These are phyloP conservation scores for Trididemnum clinides DNA, from an alignment of 23 tunicate genomes.

Conservation along the genomic window DNA sequence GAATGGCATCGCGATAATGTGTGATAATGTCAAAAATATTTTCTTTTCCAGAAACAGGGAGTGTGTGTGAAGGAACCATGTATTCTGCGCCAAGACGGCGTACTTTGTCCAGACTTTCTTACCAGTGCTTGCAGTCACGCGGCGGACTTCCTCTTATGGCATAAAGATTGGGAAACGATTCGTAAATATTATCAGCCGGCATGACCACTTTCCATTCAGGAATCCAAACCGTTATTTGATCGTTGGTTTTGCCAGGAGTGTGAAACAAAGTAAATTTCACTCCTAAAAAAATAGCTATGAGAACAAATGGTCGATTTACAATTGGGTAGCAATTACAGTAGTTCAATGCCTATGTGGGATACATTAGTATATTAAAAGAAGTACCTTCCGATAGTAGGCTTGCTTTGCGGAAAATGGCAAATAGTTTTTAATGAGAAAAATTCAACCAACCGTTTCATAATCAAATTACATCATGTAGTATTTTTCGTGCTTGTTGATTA, in stretches of 20 bases:
- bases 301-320: no score
- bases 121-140: slow-evolving; percentile 61
- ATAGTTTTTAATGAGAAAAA: no score
- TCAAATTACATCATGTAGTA: no score
- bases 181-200: slow-evolving; percentile 83
- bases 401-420: no score
- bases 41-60: slow-evolving; percentile 58
- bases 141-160: slow-evolving; percentile 84
- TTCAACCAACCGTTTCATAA: no score
- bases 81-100: slow-evolving; percentile 44
- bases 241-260: slow-evolving; percentile 95
- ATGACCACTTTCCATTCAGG: slow-evolving; percentile 64
- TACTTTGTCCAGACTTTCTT: slow-evolving; percentile 51
- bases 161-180: slow-evolving; percentile 88
- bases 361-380: no score
- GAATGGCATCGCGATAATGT: slow-evolving; percentile 75
- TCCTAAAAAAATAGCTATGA: slow-evolving; percentile 48
- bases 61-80: slow-evolving; percentile 73
- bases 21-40: slow-evolving; percentile 54
- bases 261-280: slow-evolving; percentile 62
- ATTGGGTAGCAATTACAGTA: no score
- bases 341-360: no score
- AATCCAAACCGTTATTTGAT: slow-evolving; percentile 81
- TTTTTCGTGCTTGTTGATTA: no score
- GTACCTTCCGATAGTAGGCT: no score